These are phyloP conservation scores for Channallabes apus DNA, from an alignment of 2,797 vertebrate genomes.

Conservation along the genomic window DNA sequence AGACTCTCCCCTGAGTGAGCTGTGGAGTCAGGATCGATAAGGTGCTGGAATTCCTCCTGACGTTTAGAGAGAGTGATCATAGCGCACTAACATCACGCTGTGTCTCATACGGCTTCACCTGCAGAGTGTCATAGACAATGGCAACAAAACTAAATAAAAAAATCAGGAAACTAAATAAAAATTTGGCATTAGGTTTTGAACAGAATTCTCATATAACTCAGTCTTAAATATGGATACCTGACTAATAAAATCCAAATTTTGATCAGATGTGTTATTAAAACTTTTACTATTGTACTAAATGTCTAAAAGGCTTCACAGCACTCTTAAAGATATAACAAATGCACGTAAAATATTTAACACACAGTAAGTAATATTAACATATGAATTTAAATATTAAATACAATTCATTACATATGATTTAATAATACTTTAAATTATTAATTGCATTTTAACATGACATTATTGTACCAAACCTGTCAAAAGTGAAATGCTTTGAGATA, in stretches of 20 bases:
- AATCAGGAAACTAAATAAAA: background rate
- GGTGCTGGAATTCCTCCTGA: constrained; percentile 41
- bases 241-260: background rate
- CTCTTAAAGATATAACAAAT: background rate
- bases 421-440: no score
- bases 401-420: background rate
- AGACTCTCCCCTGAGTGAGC: constrained; percentile 34
- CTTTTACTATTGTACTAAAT: background rate
- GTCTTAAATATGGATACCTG: background rate
- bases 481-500: background rate
- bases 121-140: constrained; percentile 17
- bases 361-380: background rate
- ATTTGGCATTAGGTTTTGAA: background rate
- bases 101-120: background rate
- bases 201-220: background rate
- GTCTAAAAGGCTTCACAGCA: background rate
- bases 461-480: background rate
- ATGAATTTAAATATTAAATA: background rate
- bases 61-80: constrained; percentile 31
- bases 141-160: background rate
- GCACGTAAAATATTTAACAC: background rate
- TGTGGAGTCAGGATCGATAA: constrained; percentile 38
- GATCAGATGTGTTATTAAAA: background rate
- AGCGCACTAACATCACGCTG: background rate
- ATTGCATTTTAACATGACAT: background rate